A percentile compares a stretch with the other conserved stretches of the same genome.
Evolutionary conservation across 2,888 invertebrate species (phyloP).

Genomic region (Cryptosula pallasiana): DNA sequence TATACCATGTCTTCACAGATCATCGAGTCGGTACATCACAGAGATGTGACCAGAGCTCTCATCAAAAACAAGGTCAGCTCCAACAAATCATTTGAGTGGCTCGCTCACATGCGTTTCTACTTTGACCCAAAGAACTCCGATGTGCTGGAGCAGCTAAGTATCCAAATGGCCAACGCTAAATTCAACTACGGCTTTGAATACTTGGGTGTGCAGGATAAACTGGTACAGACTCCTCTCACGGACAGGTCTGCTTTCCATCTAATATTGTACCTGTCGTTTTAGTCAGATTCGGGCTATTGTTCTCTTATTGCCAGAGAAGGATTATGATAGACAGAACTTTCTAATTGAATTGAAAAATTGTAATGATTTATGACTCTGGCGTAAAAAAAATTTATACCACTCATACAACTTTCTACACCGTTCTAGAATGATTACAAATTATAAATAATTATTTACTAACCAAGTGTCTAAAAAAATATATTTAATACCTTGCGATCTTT

Average conservation of each 20-base stretch:
- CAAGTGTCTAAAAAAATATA: no score
- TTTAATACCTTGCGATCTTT: no score
- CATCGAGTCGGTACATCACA: constrained; percentile 98
- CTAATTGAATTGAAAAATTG: no score
- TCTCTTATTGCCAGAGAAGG: no score
- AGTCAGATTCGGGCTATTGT: no score
- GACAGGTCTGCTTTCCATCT: constrained; percentile 62
- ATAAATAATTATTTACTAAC: no score
- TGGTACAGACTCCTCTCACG: constrained; percentile 93
- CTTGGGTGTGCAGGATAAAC: constrained; percentile 93
- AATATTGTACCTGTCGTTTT: no score
- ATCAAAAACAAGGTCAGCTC: constrained; percentile 78
- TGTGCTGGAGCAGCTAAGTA: constrained; percentile 85
- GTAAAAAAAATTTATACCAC: no score
- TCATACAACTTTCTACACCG: no score
- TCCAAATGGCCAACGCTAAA: constrained; percentile 89
- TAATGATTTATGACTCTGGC: no score
- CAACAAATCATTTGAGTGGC: constrained; percentile 93
- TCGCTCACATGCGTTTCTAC: constrained; percentile 98
- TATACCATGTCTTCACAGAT: constrained; percentile 69
- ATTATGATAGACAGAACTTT: no score
- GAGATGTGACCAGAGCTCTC: constrained; percentile 88
- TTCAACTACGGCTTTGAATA: constrained; percentile 99
- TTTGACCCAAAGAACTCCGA: constrained; percentile 94
- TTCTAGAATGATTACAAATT: no score